Evolutionary conservation across 2,113 vertebrate genomes (phyloP).

Genomic region (Eolophus roseicapilla): DNA sequence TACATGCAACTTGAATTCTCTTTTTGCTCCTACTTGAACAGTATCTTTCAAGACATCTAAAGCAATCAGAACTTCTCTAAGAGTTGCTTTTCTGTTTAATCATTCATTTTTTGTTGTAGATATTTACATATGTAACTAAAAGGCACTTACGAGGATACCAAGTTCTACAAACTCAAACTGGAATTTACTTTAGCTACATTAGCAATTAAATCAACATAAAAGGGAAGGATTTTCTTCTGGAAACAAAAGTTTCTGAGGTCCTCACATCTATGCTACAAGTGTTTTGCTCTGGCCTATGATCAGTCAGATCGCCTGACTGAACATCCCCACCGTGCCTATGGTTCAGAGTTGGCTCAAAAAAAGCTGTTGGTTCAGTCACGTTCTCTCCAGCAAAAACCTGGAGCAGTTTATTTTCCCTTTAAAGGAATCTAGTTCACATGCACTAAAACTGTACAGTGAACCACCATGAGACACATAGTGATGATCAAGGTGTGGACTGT

Average conservation of each 20-base stretch:
- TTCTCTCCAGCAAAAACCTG: not conserved
- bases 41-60: not conserved
- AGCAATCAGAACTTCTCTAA: not conserved
- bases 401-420: not conserved
- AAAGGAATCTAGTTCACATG: not conserved
- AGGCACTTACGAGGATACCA: not conserved
- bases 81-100: not conserved
- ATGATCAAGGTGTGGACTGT: too few relatives aligned
- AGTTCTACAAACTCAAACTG: not conserved
- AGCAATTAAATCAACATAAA: not conserved
- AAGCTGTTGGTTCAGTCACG: accelerated
- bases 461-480: too few relatives aligned
- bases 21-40: not conserved
- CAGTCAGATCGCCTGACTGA: not conserved
- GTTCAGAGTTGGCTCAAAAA: not conserved
- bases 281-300: not conserved
- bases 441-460: not conserved
- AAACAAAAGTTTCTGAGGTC: not conserved
- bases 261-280: not conserved
- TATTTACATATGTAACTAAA: not conserved
- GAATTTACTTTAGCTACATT: not conserved
- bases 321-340: not conserved
- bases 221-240: not conserved
- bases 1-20: not conserved
- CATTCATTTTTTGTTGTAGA: accelerated